These are phyloP conservation scores for Cactoblastis cactorum DNA, from an alignment of 2,888 invertebrate genomes.

Conservation along the genomic window DNA sequence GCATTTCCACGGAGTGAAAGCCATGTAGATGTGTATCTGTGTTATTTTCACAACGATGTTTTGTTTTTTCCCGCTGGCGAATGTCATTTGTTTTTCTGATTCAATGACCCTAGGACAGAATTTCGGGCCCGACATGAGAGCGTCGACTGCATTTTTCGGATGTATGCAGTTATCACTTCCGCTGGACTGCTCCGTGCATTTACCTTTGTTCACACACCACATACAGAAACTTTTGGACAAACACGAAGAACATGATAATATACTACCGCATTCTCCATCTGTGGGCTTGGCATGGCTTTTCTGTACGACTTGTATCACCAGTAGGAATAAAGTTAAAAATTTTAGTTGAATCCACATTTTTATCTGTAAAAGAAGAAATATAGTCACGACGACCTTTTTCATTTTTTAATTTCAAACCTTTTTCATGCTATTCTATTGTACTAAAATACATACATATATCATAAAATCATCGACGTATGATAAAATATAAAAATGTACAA, in stretches of 20 bases:
- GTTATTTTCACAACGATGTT: slow-evolving; percentile 51
- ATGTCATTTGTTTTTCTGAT: slow-evolving; percentile 34
- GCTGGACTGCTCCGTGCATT: slow-evolving; percentile 55
- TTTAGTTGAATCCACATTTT: slow-evolving; percentile 1
- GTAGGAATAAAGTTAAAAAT: slow-evolving; percentile 18
- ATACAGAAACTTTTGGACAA: slow-evolving; percentile 45
- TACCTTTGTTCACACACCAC: slow-evolving; percentile 63
- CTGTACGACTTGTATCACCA: slow-evolving; percentile 13
- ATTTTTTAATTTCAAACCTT: too few relatives aligned
- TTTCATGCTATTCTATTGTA: too few relatives aligned
- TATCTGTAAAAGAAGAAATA: background rate
- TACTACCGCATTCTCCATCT: slow-evolving; percentile 30
- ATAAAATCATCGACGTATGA: too few relatives aligned
- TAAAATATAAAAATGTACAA: too few relatives aligned
- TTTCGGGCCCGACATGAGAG: slow-evolving; percentile 53
- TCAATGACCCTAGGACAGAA: slow-evolving; percentile 55
- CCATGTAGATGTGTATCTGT: slow-evolving; percentile 63
- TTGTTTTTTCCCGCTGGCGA: slow-evolving; percentile 47
- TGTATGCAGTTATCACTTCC: slow-evolving; percentile 63
- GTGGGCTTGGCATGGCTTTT: slow-evolving; percentile 3
- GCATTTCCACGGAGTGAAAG: slow-evolving; percentile 64
- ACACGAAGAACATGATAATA: slow-evolving; percentile 49
- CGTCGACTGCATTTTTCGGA: slow-evolving; percentile 38
- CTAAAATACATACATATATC: too few relatives aligned
- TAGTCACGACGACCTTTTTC: too few relatives aligned